A percentile compares a stretch with the other conserved stretches of the same genome.
Conservation (phyloP, 2,888 invertebrate species). For the Leptarthrus brevirostris region DNA sequence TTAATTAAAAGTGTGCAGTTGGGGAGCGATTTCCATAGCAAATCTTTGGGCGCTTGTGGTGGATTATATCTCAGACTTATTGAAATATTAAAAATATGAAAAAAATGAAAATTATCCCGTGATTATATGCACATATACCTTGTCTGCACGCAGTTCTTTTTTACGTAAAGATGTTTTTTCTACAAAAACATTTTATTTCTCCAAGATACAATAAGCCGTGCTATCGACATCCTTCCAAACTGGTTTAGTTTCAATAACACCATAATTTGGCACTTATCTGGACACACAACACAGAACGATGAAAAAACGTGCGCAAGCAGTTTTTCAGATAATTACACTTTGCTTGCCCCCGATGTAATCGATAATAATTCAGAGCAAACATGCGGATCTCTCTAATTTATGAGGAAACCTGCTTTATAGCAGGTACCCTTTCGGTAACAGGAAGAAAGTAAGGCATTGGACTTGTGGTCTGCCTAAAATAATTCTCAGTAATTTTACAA, state of each 20-base stretch:
- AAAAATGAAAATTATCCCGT: no score
- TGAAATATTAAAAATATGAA: not conserved
- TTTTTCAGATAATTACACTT: slow-evolving; percentile 42
- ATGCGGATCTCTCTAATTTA: slow-evolving; percentile 17
- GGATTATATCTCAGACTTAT: not conserved
- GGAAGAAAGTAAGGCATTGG: not conserved
- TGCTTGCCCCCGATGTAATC: slow-evolving; percentile 44
- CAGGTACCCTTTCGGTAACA: slow-evolving; percentile 6
- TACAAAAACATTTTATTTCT: not conserved
- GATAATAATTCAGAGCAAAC: slow-evolving; percentile 44
- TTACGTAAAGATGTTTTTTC: not conserved
- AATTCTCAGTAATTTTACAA: not conserved
- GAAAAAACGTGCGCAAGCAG: not conserved
- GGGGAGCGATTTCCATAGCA: not conserved
- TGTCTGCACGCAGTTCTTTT: no score
- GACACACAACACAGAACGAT: slow-evolving; percentile 36
- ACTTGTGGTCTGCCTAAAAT: not conserved
- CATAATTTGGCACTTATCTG: slow-evolving; percentile 38
- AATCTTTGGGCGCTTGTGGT: no score
- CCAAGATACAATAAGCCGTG: not conserved
- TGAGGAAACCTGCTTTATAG: slow-evolving; percentile 15
- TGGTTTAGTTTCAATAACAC: slow-evolving; percentile 34
- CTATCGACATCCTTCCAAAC: not conserved
- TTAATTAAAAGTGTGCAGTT: slow-evolving; percentile 29
- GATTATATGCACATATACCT: no score